Evolutionary conservation across 2,797 vertebrate genomes (phyloP).

Genomic region (Scarus forsteni): DNA sequence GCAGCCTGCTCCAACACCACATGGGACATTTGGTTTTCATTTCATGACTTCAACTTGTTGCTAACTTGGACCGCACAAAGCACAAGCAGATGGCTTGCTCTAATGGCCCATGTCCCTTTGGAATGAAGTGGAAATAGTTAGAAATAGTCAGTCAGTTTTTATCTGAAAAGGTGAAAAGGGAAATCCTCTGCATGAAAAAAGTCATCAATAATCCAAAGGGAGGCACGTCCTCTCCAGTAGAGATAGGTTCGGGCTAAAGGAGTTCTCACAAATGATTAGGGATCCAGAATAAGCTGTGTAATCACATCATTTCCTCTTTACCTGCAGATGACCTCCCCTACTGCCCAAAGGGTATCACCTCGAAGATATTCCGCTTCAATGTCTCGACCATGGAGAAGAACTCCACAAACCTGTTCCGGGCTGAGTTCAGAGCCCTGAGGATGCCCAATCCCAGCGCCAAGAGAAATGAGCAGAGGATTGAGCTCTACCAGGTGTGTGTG

Average conservation of each 20-base stretch:
- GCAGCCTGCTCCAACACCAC: constrained; percentile 65
- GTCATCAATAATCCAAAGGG: constrained; percentile 51
- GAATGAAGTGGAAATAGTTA: constrained; percentile 53
- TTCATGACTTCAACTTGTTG: constrained; percentile 84
- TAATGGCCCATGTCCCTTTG: constrained; percentile 62
- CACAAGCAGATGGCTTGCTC: constrained; percentile 78
- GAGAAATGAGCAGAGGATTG: constrained; percentile 94
- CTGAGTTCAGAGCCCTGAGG: constrained; percentile 94
- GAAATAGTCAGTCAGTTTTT: constrained; percentile 53
- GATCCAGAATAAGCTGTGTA: constrained; percentile 22
- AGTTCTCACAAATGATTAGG: constrained; percentile 40
- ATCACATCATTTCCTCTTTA: constrained; percentile 53
- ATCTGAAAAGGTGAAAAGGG: constrained; percentile 47
- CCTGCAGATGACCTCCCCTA: constrained; percentile 90
- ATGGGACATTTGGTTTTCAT: constrained; percentile 86
- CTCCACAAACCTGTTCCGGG: constrained; percentile 95
- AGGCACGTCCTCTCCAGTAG: constrained; percentile 54
- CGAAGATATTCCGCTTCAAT: constrained; percentile 95
- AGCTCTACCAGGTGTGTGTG: constrained; percentile 94
- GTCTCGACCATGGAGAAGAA: constrained; percentile 97
- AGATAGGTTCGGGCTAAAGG: constrained; percentile 32
- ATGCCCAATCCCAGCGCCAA: constrained; percentile 92
- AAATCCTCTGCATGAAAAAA: constrained; percentile 39
- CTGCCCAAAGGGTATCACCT: constrained; percentile 94
- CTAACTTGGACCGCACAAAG: constrained; percentile 78